Evolutionary conservation across 2,113 vertebrate genomes (phyloP), one percentile per base, ranked within the genome.

Genomic region (Trichomycterus rosablanca): DNA sequence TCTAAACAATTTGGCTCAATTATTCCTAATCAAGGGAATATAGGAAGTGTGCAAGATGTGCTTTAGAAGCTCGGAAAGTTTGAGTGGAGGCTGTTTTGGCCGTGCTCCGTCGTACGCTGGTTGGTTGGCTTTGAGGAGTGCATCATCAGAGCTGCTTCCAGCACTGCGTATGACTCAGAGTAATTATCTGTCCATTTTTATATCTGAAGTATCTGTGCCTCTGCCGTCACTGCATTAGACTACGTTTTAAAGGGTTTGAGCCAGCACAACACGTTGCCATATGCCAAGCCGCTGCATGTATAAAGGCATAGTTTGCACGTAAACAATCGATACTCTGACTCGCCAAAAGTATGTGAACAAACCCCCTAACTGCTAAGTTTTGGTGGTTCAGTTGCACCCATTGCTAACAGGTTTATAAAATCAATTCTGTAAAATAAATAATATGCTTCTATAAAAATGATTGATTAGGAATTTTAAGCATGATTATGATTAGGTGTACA

Each of bases 131-230:
- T 3, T 30, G 59, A 44, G 51, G 50, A 70, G 62, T 46, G 66
- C 73, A 74, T 71, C 68, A 71, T 71, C 70, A 68, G 64, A 65
- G 66, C 64, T 53, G 62, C 51, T 66, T 65, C 50, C 68, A 52
- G 55, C 44, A 49, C 55, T 48, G 40, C 18, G 34, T 71, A 66
- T 75, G 73, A 75, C 65, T 72, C 71, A 70, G 43, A 61, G 56
- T 61, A 66, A 71, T 73, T 68, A 70, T 67, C 54, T 48, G 42
- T 63, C 66, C 71, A 46, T 58, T 59, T 74, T 62, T 71, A 35
- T 59, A 50, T 64, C 67, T 69, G 63, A 59, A 74, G 71, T 59
- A 55, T 70, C 66, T 74, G 60, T 52, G 42, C 66, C 35, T 62
- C 67, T 73, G 64, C 64, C 58, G 62, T 63, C 64, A 68, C 34